Base-by-base conservation (phyloP, 2,113 vertebrate species). In the Muntiacus muntjak region DNA sequence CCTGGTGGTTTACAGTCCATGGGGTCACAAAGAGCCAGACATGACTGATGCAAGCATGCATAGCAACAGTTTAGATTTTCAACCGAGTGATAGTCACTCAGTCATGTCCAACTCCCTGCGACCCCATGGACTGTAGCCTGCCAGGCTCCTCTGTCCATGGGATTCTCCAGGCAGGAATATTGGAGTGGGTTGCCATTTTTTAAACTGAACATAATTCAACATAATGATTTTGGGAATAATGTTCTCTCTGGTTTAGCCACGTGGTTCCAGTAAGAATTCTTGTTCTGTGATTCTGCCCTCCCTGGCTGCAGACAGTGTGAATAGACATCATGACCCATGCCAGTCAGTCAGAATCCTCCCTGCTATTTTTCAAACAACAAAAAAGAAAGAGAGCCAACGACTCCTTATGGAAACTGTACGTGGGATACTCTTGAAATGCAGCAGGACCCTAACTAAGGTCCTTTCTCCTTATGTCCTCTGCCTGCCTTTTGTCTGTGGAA, bases 31-130 rank as follows among this genome's bases (percentile, higher is more conserved):
- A 21, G n/a, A 76, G 36, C 25, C 36, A 74, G 71, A 43, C 36
- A 74, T 0, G 3, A 43, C 71, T 74, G 71, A 74, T 14, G 71
- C 36, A 74, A 23, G 36, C 71, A 43, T 43, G 36, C 12, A 74
- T 6, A 26, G 23, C 21, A 74, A 43, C 12, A 74, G 36, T 36
- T 40, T 25, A 74, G 71, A 43, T 43, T 43, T 74, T 43, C 43
- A 74, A 43, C 36, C 14, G 36, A 74, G 23, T 40, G 67, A 23
- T 6, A 23, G n/a, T 23, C 19, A 21, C n/a, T 36, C 33, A 40
- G n/a, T 23, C 5, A 19, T 71, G n/a, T 36, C n/a, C 64, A 71
- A 5, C 64, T 36, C 19, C 19, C n/a, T 71, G n/a, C 0, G 1
- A 71, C n/a, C 5, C 9, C 64, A 36, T 11, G 64, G n/a, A 23